Percentiles rank a stretch among this genome's conserved stretches.
These are phyloP conservation scores for Sorex maritimensis DNA, from an alignment of 2,797 vertebrate species.

Conservation along the genomic window DNA sequence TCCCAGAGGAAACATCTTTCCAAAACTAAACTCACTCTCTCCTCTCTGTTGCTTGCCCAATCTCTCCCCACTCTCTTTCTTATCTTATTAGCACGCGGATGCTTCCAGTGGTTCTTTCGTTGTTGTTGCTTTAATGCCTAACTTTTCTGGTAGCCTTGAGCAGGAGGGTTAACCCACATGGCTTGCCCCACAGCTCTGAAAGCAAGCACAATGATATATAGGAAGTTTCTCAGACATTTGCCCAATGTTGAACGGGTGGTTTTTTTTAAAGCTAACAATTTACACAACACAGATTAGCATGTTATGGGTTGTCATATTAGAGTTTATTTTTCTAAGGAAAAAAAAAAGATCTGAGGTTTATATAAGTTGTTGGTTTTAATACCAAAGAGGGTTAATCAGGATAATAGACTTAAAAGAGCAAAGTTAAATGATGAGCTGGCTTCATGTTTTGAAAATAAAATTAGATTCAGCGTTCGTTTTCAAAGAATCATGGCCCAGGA, in stretches of 20 bases:
- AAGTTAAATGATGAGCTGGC: conserved; percentile 61
- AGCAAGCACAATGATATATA: not conserved
- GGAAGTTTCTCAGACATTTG: not conserved
- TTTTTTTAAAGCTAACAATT: conserved; percentile 51
- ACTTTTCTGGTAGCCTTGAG: not conserved
- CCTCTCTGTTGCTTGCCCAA: not conserved
- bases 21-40: not conserved
- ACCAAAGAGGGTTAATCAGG: conserved; percentile 57
- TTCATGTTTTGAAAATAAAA: conserved; percentile 77
- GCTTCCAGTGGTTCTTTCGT: not conserved
- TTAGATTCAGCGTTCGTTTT: conserved; percentile 70
- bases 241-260: conserved; percentile 2
- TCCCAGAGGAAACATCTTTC: not conserved
- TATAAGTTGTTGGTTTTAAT: conserved; percentile 62
- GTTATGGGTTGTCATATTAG: conserved; percentile 27
- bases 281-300: conserved; percentile 53
- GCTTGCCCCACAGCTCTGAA: not conserved
- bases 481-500: not conserved
- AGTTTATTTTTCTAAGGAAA: conserved; percentile 68
- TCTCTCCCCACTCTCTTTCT: not conserved
- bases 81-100: not conserved
- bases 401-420: conserved; percentile 64
- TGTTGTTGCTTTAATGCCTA: not conserved
- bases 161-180: not conserved
- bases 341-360: conserved; percentile 64